A percentile compares a stretch with the other conserved stretches of the same genome.
phyloP scores from a whole-genome alignment of 2,113 vertebrate genomes.

The Rhynchopsitta pachyrhyncha region DNA sequence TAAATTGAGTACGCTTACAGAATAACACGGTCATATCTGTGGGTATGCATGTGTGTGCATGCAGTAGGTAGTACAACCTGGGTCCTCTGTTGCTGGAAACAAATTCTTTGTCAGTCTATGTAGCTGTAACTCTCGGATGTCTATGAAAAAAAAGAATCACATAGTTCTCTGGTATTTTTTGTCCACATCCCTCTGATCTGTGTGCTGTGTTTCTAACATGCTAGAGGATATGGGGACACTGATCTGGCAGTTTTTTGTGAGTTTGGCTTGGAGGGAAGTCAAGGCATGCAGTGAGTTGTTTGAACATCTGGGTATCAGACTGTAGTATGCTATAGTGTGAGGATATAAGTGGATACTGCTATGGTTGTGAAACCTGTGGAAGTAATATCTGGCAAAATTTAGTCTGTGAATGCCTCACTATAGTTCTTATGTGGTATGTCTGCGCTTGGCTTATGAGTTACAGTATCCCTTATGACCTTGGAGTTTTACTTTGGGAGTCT shows the following conservation, averaged over 20 bases:
- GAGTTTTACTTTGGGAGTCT: neutral
- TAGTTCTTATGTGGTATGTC: neutral
- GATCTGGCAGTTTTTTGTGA: neutral
- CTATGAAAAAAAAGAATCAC: neutral
- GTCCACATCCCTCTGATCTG: rapidly evolving
- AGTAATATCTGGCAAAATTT: neutral
- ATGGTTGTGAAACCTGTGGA: neutral
- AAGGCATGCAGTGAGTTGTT: neutral
- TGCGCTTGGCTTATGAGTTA: neutral
- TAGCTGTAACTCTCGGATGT: neutral
- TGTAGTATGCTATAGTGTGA: neutral
- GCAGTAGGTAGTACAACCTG: neutral
- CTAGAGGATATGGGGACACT: neutral
- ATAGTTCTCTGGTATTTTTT: neutral
- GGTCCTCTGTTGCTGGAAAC: neutral
- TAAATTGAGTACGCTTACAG: neutral
- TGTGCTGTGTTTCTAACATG: neutral
- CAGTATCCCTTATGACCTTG: neutral
- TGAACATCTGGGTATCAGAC: neutral
- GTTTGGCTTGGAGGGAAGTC: neutral
- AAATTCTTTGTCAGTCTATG: rapidly evolving
- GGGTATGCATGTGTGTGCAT: rapidly evolving
- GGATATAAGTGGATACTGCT: neutral
- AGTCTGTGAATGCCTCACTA: neutral
- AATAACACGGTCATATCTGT: neutral